Evolutionary conservation across 2,113 vertebrate species (phyloP), one percentile per base, ranked within the genome.

Genomic region (Hyperopisus bebe): DNA sequence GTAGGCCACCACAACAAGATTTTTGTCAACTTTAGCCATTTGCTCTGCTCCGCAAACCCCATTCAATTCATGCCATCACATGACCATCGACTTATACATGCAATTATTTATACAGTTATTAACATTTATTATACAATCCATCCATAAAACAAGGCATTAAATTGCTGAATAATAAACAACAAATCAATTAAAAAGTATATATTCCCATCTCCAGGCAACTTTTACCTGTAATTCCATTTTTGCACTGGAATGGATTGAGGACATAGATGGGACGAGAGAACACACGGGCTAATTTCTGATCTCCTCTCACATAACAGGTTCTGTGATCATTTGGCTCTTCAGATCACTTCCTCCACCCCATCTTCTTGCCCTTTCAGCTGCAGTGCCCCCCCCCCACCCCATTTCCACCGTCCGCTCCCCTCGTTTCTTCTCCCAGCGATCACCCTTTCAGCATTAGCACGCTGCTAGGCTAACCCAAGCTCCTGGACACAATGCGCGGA

Each of bases 1-100:
- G 66, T 50, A 89, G 90, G 90, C 84, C 88, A 82, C 82, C 93
- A 70, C 46, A 87, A 58, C n/a, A 44, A 86, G 84, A 88, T 66
- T 90, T 87, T 90, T 74, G 8, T 84, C 92, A 90, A 91, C 89
- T 88, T n/a, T 83, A 66, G 90, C 90, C 93, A 94, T 92, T 94
- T 94, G 93, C 93, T 92, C 92, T 91, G 84, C 93, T 92, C 51
- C 90, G 92, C 90, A 93, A 92, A 91, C 91, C 89, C 83, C 87
- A 91, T 91, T 87, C 92, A 93, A 90, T 94, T 92, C 94, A 90
- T 92, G 90, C 89, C 94, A 93, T 93, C 92, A 90, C 94, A 91
- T 93, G 94, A 95, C 92, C 1, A 84, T 92, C 92, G 92, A 92
- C 94, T 92, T 92, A 90, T 89, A 90, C 87, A 50, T 90, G 88